A percentile compares a stretch with the other conserved stretches of the same genome.
phyloP scores from a whole-genome alignment of 2,797 vertebrate genomes.

The Eleutherodactylus coqui region DNA sequence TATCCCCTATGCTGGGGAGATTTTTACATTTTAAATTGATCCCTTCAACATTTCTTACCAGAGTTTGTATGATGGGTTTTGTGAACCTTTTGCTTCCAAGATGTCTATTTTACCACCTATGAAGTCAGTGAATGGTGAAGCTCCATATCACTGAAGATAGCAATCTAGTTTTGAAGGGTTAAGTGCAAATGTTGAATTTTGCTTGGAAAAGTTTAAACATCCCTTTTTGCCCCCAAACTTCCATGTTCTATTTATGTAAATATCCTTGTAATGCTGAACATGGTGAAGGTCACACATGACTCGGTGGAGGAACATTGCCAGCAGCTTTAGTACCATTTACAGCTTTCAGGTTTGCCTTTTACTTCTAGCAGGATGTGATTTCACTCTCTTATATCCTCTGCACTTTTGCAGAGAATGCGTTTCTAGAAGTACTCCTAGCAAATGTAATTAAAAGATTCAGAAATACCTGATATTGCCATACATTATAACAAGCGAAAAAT shows the following conservation, averaged over 20 bases:
- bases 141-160: neutral
- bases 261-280: neutral
- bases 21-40: too few relatives aligned
- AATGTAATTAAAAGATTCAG: neutral
- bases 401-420: neutral
- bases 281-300: neutral
- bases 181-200: neutral
- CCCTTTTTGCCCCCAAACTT: neutral
- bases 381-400: neutral
- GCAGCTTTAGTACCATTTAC: neutral
- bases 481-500: neutral
- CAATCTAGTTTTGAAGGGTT: neutral
- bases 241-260: neutral
- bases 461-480: neutral
- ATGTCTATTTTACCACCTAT: too few relatives aligned
- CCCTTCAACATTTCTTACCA: too few relatives aligned
- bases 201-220: neutral
- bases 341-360: neutral
- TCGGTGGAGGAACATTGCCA: neutral
- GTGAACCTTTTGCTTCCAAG: too few relatives aligned
- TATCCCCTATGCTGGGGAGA: too few relatives aligned
- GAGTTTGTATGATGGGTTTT: too few relatives aligned
- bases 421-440: neutral
- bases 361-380: conserved; percentile 1
- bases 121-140: neutral